These are phyloP conservation scores for Zosterops hypoxanthus DNA, from an alignment of 2,113 vertebrate species.

Conservation along the genomic window DNA sequence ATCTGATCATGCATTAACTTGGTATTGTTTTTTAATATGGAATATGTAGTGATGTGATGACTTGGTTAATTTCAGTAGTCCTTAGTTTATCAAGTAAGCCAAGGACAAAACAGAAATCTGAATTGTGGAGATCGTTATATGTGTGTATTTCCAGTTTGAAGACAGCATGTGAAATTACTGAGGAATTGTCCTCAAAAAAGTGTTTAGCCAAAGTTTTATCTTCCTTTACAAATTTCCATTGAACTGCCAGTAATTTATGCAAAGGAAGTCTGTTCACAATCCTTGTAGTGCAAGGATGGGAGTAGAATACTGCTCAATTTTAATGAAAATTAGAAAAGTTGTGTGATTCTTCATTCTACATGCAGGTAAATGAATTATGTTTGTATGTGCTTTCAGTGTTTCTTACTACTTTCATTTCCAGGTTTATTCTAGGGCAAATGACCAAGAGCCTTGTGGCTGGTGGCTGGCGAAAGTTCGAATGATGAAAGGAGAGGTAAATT, in stretches of 20 bases:
- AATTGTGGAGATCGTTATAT: not conserved
- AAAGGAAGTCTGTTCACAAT: not conserved
- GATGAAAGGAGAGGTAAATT: constrained; percentile 86
- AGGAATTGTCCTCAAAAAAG: not conserved
- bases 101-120: not conserved
- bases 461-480: constrained; percentile 87
- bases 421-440: constrained; percentile 86
- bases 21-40: not conserved
- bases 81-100: not conserved
- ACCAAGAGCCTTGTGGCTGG: constrained; percentile 87
- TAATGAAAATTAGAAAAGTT: not conserved
- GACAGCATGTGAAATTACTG: not conserved
- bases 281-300: not conserved
- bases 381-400: not conserved
- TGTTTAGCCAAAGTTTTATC: not conserved
- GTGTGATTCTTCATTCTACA: fast-evolving
- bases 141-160: not conserved
- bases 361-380: not conserved
- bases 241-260: not conserved
- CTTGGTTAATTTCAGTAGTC: not conserved
- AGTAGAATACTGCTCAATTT: not conserved
- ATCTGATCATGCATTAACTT: not conserved
- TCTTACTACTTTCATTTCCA: not conserved
- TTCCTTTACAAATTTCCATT: not conserved
- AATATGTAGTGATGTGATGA: not conserved